Evolutionary conservation across 2,113 vertebrate genomes (phyloP), one percentile per base, ranked within the genome.

Genomic region (Crotalus viridis): DNA sequence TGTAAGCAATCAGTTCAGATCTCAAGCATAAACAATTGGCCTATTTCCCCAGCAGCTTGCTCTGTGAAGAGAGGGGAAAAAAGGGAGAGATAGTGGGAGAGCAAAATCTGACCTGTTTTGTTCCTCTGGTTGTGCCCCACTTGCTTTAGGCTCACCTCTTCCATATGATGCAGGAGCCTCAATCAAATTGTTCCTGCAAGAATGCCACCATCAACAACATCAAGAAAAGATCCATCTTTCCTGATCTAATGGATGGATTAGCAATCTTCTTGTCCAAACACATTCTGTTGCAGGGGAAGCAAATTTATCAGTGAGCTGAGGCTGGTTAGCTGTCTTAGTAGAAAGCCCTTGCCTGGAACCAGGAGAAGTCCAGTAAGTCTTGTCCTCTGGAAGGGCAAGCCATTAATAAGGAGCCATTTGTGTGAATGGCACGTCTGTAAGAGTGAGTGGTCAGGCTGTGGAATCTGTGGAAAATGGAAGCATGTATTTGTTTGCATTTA

Each of bases 381-480:
- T 12, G 0, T 39, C 64, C 55, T 86, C 64, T 86, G 90, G 57
- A 86, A 90, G 69, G 64, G 0, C 0, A 51, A 28, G 51, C 51
- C 85, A 54, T 59, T n/a, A 59, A 85, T 0, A 33, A 21, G 0
- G 10, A 93, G 85, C 48, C 24, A 3, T 55, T 39, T 92, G 33
- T 90, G 89, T 26, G 39, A 43, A 28, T 55, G 9, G 33, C 9
- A 15, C 1, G 13, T 43, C 10, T 52, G 46, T 28, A n/a, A 10
- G 69, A n/a, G 52, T 3, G 87, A 81, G 57, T 33, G 0, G 59
- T 0, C 0, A 0, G 87, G 22, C 54, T 51, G 57, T 22, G 0
- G 22, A 33, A 48, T 43, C 17, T 13, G 0, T 0, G 0, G 2
- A 10, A 88, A 91, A 85, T 24, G 88, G 89, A 88, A 51, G 33